Evolutionary conservation across 1,140 invertebrate genomes (phyloP).

Genomic region (Melanaphis sacchari): DNA sequence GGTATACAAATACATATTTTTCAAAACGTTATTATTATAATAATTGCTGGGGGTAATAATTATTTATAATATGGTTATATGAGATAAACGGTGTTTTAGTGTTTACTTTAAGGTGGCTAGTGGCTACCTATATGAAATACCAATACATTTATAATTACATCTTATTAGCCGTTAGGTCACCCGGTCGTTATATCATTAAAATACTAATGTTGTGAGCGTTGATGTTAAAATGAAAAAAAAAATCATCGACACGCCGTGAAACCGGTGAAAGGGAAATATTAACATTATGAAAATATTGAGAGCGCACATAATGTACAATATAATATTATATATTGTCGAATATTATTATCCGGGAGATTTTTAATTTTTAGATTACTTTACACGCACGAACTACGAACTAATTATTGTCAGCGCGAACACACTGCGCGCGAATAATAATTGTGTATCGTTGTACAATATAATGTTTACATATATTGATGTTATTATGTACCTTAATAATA

Average conservation of each 20-base stretch:
- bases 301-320: neutral
- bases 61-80: neutral
- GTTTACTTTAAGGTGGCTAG: neutral
- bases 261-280: neutral
- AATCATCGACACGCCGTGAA: neutral
- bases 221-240: neutral
- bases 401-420: neutral
- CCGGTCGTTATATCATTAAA: neutral
- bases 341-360: neutral
- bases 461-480: neutral
- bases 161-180: neutral
- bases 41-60: neutral
- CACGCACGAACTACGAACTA: constrained; percentile 17
- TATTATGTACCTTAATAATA: neutral
- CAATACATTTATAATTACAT: neutral
- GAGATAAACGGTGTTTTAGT: neutral
- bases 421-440: neutral
- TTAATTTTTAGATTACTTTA: neutral
- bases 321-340: neutral
- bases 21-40: neutral
- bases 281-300: neutral
- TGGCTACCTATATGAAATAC: neutral
- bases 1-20: neutral
- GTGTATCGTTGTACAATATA: neutral
- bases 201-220: neutral